These are phyloP conservation scores for Neodontobutis hainanensis DNA, from an alignment of 2,113 vertebrate genomes.

Conservation along the genomic window DNA sequence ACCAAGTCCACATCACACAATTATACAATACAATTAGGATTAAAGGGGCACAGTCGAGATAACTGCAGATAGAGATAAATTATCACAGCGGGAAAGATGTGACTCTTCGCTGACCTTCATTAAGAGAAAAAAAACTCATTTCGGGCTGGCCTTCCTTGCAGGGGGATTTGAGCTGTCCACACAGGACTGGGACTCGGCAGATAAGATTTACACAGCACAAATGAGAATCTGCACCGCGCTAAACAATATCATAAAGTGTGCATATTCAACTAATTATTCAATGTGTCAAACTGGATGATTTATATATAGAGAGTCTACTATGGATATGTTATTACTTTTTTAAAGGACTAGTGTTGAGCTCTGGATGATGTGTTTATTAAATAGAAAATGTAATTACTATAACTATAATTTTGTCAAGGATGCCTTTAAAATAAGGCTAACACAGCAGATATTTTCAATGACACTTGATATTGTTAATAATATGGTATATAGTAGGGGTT, in stretches of 20 bases:
- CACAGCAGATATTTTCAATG: background rate
- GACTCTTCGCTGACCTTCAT: conserved; percentile 85
- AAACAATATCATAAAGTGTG: conserved; percentile 44
- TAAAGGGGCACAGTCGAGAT: conserved; percentile 81
- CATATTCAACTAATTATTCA: conserved; percentile 4
- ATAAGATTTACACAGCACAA: conserved; percentile 58
- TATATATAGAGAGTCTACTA: background rate
- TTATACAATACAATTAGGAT: conserved; percentile 87
- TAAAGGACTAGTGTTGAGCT: background rate
- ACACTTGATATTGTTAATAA: no score
- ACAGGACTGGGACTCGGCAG: conserved; percentile 60
- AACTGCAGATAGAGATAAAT: conserved; percentile 83
- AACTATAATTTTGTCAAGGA: background rate
- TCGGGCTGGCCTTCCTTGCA: conserved; percentile 57
- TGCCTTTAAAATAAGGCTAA: background rate
- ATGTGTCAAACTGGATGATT: conserved; percentile 2
- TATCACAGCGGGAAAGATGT: conserved; percentile 81
- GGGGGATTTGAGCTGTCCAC: conserved; percentile 59
- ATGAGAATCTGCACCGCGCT: conserved; percentile 29
- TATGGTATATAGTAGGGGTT: no score
- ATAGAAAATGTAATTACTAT: background rate
- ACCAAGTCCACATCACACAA: conserved; percentile 77
- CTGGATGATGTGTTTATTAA: conserved; percentile 3
- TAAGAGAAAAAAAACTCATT: conserved; percentile 78
- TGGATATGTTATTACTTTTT: background rate